Evolutionary conservation across 1,140 invertebrate genomes (phyloP).

Genomic region (Drosophila erecta): DNA sequence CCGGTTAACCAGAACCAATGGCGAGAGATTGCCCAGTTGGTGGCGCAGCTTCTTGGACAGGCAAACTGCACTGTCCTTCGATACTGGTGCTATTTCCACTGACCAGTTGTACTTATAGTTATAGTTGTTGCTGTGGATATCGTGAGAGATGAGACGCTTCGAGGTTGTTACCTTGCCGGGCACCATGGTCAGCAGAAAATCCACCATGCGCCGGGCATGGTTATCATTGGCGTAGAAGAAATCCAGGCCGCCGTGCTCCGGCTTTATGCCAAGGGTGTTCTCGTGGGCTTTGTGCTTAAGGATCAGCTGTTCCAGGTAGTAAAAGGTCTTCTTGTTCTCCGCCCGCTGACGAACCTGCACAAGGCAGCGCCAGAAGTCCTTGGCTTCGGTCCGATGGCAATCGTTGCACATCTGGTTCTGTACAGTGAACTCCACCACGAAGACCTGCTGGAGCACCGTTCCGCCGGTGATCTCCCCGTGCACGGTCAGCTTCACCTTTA

Average conservation of each 20-base stretch:
- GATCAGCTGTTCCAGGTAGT: constrained; percentile 98
- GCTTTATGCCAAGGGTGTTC: constrained; percentile 97
- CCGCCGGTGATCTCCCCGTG: constrained; percentile 96
- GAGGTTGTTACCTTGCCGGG: constrained; percentile 95
- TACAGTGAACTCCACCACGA: constrained; percentile 97
- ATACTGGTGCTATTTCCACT: constrained; percentile 98
- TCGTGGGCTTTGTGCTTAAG: constrained; percentile 97
- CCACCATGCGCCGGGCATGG: constrained; percentile 97
- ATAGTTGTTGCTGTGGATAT: constrained; percentile 98
- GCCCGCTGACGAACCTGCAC: constrained; percentile 94
- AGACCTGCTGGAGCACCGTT: constrained; percentile 94
- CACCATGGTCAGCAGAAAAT: constrained; percentile 95
- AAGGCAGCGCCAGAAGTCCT: constrained; percentile 98
- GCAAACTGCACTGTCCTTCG: constrained; percentile 98
- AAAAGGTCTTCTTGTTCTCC: constrained; percentile 99
- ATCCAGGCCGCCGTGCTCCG: constrained; percentile 97
- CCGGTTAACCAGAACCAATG: constrained; percentile 94
- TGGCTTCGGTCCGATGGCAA: constrained; percentile 98
- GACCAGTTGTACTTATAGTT: constrained; percentile 98
- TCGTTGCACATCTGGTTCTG: constrained; percentile 98
- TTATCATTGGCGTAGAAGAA: constrained; percentile 97
- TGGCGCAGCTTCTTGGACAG: constrained; percentile 94
- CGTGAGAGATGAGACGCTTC: constrained; percentile 98
- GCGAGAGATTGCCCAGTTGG: constrained; percentile 95
- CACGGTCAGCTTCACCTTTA: constrained; percentile 99